Evolutionary conservation across 2,888 invertebrate genomes (phyloP).

Genomic region (Xanthostigma xanthostigma): DNA sequence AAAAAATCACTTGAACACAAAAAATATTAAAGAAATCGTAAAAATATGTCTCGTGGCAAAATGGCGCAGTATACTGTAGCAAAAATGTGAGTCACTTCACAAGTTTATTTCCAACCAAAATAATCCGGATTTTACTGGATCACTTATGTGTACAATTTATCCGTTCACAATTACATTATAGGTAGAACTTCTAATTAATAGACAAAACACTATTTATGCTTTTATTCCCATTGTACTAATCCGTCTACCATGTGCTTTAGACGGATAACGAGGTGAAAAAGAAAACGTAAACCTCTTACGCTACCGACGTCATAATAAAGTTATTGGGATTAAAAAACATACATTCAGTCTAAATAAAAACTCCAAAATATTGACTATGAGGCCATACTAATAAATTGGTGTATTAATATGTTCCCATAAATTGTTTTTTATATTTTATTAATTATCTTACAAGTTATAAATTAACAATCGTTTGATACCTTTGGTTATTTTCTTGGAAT

Average conservation of each 20-base stretch:
- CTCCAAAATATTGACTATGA: no score
- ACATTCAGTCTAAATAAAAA: no score
- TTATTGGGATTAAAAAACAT: no score
- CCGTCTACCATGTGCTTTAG: slow-evolving; percentile 12
- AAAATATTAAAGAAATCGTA: not conserved
- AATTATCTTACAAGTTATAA: no score
- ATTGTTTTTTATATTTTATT: no score
- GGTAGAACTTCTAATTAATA: no score
- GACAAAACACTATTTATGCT: no score
- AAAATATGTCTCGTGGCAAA: slow-evolving; percentile 19
- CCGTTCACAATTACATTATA: not conserved
- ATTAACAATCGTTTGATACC: no score
- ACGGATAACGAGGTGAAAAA: slow-evolving; percentile 9
- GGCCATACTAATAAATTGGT: no score
- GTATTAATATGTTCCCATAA: no score
- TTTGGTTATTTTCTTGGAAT: no score
- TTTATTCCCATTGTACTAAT: slow-evolving; percentile 4
- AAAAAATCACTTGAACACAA: not conserved
- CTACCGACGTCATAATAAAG: no score
- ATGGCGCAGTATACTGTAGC: slow-evolving; percentile 19
- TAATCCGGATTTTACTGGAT: slow-evolving; percentile 1
- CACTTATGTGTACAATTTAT: not conserved
- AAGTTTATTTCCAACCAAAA: not conserved
- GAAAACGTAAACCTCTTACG: not conserved
- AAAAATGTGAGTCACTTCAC: slow-evolving; percentile 1